Percentiles rank a stretch among this genome's conserved stretches.
phyloP scores from a whole-genome alignment of 2,888 invertebrate species.

The Eurytoma adleriae region DNA sequence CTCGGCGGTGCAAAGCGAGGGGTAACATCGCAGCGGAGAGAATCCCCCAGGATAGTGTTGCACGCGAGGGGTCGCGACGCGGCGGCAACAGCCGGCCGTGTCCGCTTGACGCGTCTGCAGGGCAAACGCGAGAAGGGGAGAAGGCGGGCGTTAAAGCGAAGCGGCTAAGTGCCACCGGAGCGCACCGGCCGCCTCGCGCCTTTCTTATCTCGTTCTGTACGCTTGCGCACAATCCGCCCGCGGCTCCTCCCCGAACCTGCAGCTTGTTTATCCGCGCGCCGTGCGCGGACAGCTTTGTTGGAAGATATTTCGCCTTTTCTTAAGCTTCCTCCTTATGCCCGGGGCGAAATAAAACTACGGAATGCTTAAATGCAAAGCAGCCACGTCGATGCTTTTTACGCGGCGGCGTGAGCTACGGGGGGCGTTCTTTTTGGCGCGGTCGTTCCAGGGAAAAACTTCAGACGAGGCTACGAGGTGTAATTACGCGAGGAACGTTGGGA shows the following conservation, averaged over 20 bases:
- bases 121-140: neutral
- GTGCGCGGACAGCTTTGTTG: neutral
- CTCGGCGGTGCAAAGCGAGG: neutral
- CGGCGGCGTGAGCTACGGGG: neutral
- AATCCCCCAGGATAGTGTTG: neutral
- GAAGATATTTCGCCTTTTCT: neutral
- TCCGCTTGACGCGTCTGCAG: neutral
- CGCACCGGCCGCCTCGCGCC: slow-evolving; percentile 4
- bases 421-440: no score
- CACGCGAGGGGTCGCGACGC: neutral
- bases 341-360: slow-evolving; percentile 10
- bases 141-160: slow-evolving; percentile 31
- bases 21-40: neutral
- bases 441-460: no score
- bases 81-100: neutral
- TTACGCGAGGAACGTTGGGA: no score
- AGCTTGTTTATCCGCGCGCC: slow-evolving; percentile 22
- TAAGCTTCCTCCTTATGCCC: neutral
- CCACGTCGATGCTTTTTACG: slow-evolving; percentile 18
- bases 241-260: neutral
- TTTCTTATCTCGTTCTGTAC: neutral
- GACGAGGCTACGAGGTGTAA: no score
- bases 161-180: slow-evolving; percentile 33
- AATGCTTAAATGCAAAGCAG: slow-evolving; percentile 26
- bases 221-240: neutral